Evolutionary conservation across 2,113 vertebrate species (phyloP).

Genomic region (Scatophagus argus): DNA sequence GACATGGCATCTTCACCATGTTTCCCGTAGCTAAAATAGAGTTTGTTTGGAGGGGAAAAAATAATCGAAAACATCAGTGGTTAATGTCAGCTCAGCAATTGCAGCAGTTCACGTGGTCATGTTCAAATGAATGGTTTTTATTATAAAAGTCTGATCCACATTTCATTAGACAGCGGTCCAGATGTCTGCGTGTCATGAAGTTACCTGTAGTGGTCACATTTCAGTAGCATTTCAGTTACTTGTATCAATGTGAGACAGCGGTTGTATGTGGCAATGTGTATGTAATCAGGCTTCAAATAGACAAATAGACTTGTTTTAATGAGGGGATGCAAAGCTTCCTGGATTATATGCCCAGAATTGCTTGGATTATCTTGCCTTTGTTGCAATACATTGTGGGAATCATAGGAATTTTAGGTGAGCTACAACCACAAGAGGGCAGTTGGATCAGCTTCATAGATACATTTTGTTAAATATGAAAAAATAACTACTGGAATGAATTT

Average conservation of each 20-base stretch:
- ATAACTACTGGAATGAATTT: slow-evolving; percentile 14
- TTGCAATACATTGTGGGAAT: slow-evolving; percentile 18
- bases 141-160: background rate
- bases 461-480: background rate
- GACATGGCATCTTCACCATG: background rate
- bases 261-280: too few relatives aligned
- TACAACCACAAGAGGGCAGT: background rate
- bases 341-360: background rate
- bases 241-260: background rate
- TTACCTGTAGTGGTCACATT: too few relatives aligned
- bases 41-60: background rate
- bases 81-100: background rate
- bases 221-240: background rate
- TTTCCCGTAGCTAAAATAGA: background rate
- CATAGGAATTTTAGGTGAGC: background rate
- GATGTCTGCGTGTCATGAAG: too few relatives aligned
- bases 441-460: background rate
- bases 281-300: background rate
- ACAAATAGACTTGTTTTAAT: background rate
- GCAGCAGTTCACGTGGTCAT: background rate
- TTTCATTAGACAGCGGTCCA: background rate
- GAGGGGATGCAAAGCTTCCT: background rate
- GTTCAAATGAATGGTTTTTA: background rate
- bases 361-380: slow-evolving; percentile 5
- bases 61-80: too few relatives aligned